phyloP scores from a whole-genome alignment of 2,888 invertebrate genomes.

The Elysia crispata region DNA sequence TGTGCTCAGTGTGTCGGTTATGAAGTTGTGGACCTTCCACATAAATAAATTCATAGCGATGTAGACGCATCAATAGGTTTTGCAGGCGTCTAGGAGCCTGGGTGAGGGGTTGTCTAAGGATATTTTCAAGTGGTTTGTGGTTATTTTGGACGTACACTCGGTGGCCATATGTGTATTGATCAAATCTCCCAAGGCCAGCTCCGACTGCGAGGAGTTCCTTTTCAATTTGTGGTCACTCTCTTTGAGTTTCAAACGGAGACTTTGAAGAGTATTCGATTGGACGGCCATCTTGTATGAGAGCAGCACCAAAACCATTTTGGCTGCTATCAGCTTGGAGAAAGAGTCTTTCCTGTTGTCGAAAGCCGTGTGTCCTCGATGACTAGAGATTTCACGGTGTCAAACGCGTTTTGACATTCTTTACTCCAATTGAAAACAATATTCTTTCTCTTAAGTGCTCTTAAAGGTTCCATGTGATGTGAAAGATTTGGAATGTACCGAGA shows the following conservation, averaged over 20 bases:
- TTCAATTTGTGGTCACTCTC: not conserved
- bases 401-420: conserved; percentile 26
- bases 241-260: not conserved
- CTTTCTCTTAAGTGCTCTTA: conserved; percentile 49
- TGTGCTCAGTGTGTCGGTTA: no score
- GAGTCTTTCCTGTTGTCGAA: not conserved
- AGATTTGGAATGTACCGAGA: conserved; percentile 42
- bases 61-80: not conserved
- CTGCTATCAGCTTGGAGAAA: conserved; percentile 46
- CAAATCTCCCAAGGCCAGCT: not conserved
- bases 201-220: not conserved
- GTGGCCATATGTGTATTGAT: not conserved
- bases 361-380: conserved; percentile 27
- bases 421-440: conserved; percentile 47
- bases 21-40: not conserved
- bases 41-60: not conserved
- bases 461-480: conserved; percentile 19
- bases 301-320: conserved; percentile 43
- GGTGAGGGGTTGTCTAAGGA: not conserved
- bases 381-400: conserved; percentile 26
- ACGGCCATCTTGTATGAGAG: conserved; percentile 39
- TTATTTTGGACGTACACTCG: not conserved
- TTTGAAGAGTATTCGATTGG: conserved; percentile 38
- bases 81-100: not conserved
- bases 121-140: not conserved